phyloP scores from a whole-genome alignment of 2,113 vertebrate species.

The Prinia subflava region DNA sequence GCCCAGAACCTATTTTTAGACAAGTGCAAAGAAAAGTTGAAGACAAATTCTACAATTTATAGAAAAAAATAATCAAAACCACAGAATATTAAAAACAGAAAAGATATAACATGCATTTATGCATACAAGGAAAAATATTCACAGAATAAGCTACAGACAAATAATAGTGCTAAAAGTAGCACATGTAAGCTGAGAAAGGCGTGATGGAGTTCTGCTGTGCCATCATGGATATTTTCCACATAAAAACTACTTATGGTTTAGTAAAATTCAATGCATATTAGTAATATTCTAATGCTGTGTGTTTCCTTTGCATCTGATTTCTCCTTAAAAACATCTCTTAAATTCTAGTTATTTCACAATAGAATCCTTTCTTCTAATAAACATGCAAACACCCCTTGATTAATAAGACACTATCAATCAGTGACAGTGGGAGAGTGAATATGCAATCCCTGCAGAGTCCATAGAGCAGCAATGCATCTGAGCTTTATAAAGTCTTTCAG shows the following conservation, averaged over 20 bases:
- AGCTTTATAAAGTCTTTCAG: background rate
- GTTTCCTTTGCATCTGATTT: background rate
- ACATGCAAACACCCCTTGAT: background rate
- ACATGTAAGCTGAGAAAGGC: background rate
- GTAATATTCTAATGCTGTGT: background rate
- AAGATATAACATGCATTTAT: background rate
- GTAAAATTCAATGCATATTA: background rate
- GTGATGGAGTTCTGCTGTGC: background rate
- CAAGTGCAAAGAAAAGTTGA: background rate
- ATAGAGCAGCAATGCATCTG: background rate
- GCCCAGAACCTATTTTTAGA: background rate
- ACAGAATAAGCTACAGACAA: background rate
- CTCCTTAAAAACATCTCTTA: background rate
- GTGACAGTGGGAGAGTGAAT: background rate
- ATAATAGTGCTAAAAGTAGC: background rate
- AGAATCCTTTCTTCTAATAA: background rate
- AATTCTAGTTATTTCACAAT: background rate
- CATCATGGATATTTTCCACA: background rate
- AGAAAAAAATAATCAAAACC: background rate
- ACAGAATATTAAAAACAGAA: background rate
- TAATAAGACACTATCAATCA: background rate
- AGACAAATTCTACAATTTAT: background rate
- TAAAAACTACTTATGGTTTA: background rate
- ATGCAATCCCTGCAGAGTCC: background rate
- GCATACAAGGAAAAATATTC: background rate